phyloP scores from a whole-genome alignment of 2,888 invertebrate genomes.

The Petrophora chlorosata region DNA sequence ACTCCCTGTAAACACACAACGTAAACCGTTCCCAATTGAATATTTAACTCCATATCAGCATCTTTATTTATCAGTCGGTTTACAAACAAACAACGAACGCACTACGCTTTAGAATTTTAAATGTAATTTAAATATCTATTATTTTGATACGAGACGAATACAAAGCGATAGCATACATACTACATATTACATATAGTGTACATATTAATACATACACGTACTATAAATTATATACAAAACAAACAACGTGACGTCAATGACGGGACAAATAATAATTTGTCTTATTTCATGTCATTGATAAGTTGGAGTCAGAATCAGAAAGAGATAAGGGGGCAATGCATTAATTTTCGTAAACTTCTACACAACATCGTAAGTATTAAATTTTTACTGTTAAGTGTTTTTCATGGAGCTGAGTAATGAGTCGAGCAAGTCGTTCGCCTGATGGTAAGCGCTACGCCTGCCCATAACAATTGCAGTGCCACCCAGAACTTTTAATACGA shows the following conservation, averaged over 20 bases:
- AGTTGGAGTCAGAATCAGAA: slow-evolving; percentile 4
- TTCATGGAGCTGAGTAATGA: too few species aligned
- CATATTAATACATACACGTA: background rate
- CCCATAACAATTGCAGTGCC: too few species aligned
- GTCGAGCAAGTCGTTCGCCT: too few species aligned
- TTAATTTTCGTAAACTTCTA: background rate
- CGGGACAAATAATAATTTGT: background rate
- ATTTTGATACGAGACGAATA: slow-evolving; percentile 6
- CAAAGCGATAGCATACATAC: background rate
- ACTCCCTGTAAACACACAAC: too few species aligned
- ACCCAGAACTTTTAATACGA: too few species aligned
- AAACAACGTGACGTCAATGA: slow-evolving; percentile 13
- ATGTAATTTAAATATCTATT: slow-evolving; percentile 21
- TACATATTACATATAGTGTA: background rate
- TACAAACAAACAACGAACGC: slow-evolving; percentile 14
- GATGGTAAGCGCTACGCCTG: too few species aligned
- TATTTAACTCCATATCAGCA: background rate
- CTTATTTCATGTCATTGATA: slow-evolving; percentile 11
- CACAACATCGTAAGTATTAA: too few species aligned
- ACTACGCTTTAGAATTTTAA: slow-evolving; percentile 12
- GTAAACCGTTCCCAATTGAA: background rate
- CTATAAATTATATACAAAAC: slow-evolving; percentile 9
- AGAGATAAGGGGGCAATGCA: background rate
- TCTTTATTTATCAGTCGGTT: slow-evolving; percentile 5
- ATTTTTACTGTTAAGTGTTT: too few species aligned